Base-by-base conservation (phyloP, 2,888 invertebrate genomes). In the Agrilus cyanescens region DNA sequence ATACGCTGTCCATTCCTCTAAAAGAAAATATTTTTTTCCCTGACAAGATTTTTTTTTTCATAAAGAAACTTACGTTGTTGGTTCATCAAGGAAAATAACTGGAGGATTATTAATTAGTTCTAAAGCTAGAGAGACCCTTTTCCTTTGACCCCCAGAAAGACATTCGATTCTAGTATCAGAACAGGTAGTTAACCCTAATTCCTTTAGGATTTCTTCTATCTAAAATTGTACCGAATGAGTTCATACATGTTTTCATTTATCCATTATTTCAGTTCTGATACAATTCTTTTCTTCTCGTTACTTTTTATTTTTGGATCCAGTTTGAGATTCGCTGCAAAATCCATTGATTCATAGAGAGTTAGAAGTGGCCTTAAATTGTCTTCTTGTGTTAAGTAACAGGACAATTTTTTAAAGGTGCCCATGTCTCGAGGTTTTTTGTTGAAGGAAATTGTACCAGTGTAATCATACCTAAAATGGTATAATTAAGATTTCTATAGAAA, bases 41-140 rank as follows among this genome's bases (percentile, higher is more conserved):
- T 20, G 7, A 5, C 20, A 20, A 20, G 20, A 7, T 4, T 20
- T 20, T 20, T 20, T 18, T 20, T 20, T 2, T 20, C 7, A 20
- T 7, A 4, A 20, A 20, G 5, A 20, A 20, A 68, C 74, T 73
- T 63, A 85, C 85, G 82, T 82, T 3, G 85, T 85, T 15, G 86
- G 85, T 62, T 86, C 85, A 61, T 86, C 86, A 53, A 86, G 67
- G 62, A 85, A 85, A 62, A 86, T 82, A 32, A 86, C 75, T 0
- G 85, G 85, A 8, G 86, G 87, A 62, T 87, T 87, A 66, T 82
- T 85, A 50, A 87, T 82, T 42, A 87, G 68, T 61, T 87, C 87
- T 50, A 85, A 61, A 1, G 85, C 86, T 4, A 87, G 76, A 0
- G 83, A 78, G 4, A 87, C 71, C 10, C 87, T 70, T 59, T 85